Percentiles rank a stretch among this genome's conserved stretches.
These are phyloP conservation scores for Sparidentex hasta DNA, from an alignment of 2,797 vertebrate genomes.

Conservation along the genomic window DNA sequence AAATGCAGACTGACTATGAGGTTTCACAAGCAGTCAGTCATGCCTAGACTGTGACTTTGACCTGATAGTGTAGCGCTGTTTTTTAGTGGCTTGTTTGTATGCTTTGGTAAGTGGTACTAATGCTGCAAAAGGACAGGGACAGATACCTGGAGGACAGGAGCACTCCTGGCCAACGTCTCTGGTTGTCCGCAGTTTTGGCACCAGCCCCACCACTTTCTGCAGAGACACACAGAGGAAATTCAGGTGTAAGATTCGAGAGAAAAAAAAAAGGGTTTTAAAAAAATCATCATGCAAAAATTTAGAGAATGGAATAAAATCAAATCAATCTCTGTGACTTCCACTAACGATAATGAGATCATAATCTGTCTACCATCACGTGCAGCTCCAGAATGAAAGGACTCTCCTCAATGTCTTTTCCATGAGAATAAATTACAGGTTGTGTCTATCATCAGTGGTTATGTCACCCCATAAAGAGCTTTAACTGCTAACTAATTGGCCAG, in stretches of 20 bases:
- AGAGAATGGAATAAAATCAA: constrained; percentile 12
- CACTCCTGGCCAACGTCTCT: constrained; percentile 91
- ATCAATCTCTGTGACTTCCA: constrained; percentile 17
- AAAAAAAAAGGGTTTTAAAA: too few species aligned
- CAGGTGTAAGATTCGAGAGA: not conserved
- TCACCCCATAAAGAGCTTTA: constrained; percentile 57
- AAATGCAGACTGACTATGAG: constrained; percentile 13
- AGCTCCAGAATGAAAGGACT: constrained; percentile 20
- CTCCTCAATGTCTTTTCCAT: constrained; percentile 40
- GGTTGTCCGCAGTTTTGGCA: constrained; percentile 85
- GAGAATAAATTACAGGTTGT: constrained; percentile 50
- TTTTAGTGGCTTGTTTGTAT: constrained; percentile 18
- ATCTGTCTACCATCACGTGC: constrained; percentile 9
- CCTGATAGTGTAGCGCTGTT: not conserved
- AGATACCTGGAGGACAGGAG: constrained; percentile 93
- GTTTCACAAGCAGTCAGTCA: constrained; percentile 25
- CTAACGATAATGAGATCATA: constrained; percentile 24
- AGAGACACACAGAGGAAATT: constrained; percentile 41
- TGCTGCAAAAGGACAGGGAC: constrained; percentile 9
- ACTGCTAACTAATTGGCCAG: constrained; percentile 69
- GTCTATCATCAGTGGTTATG: constrained; percentile 61
- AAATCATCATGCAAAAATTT: not conserved
- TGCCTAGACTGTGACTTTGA: not conserved
- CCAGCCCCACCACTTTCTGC: constrained; percentile 89
- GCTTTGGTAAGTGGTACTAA: not conserved